Conservation (phyloP, 2,113 vertebrate species). For the Myotis yumanensis region DNA sequence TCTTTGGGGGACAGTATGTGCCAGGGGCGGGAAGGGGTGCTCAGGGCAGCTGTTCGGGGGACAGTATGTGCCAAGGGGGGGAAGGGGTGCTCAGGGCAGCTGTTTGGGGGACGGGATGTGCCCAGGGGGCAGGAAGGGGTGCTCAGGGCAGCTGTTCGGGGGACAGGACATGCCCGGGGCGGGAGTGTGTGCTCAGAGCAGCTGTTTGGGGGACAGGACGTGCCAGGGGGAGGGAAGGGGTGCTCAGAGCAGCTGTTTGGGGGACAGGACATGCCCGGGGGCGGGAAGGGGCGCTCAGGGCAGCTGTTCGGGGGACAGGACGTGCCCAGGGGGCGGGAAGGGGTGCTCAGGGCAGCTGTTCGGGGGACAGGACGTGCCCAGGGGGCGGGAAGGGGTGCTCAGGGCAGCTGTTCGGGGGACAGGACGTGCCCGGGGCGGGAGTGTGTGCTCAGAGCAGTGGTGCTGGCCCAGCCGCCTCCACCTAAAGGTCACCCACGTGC, state of each 20-base stretch:
- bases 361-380: slow-evolving; percentile 77
- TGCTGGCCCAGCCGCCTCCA: accelerated
- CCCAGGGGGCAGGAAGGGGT: background rate
- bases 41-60: no score
- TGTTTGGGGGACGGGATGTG: background rate
- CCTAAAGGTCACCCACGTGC: no score
- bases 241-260: slow-evolving; percentile 99
- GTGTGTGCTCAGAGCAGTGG: accelerated
- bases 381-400: background rate
- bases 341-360: background rate
- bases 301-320: slow-evolving; percentile 97
- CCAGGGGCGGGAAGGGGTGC: background rate
- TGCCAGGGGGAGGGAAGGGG: slow-evolving; percentile 49
- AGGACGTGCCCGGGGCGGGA: background rate
- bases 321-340: slow-evolving; percentile 75
- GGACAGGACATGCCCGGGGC: slow-evolving; percentile 94
- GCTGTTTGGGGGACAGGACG: slow-evolving; percentile 97
- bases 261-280: slow-evolving; percentile 89
- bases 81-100: background rate
- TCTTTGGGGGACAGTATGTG: background rate
- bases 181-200: no score
- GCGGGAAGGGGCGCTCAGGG: slow-evolving; percentile 52
- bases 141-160: slow-evolving; percentile 88
- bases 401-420: background rate
- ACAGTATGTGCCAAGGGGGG: no score